Conservation (phyloP, 2,888 invertebrate genomes). For the Aquatica leii region DNA sequence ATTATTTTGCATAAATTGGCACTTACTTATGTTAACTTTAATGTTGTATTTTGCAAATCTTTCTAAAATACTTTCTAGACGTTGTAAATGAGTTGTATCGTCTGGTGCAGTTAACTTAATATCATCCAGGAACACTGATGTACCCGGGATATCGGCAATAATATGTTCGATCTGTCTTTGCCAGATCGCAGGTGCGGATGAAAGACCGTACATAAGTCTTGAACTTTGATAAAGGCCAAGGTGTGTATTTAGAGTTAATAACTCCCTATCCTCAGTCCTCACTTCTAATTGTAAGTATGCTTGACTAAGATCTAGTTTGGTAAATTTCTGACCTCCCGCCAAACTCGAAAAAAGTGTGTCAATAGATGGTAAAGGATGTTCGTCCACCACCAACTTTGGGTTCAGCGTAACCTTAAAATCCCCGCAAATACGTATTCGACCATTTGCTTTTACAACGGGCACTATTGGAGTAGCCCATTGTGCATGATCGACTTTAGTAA, state of each 20-base stretch:
- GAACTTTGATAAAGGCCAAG: conserved; percentile 8
- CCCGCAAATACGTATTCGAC: too few relatives aligned
- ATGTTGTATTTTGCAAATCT: not conserved
- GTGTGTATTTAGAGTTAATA: conserved; percentile 11
- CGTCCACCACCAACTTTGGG: not conserved
- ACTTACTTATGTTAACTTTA: not conserved
- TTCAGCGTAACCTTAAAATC: too few relatives aligned
- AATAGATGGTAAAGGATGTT: conserved; percentile 5
- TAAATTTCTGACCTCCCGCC: conserved; percentile 4
- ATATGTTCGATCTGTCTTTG: too few relatives aligned
- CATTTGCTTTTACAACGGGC: too few relatives aligned
- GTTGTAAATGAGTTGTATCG: not conserved
- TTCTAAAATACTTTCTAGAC: not conserved
- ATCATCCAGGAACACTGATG: conserved; percentile 6
- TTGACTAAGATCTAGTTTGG: conserved; percentile 9
- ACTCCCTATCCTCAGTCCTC: not conserved
- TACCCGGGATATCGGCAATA: too few relatives aligned
- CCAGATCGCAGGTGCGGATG: conserved; percentile 2
- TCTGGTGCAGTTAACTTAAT: conserved; percentile 6
- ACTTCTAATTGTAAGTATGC: conserved; percentile 14
- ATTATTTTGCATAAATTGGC: not conserved
- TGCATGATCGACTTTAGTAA: too few relatives aligned
- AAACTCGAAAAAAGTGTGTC: conserved; percentile 2
- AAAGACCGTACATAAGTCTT: not conserved
- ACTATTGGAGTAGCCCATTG: too few relatives aligned